A percentile compares a stretch with the other conserved stretches of the same genome.
Conservation (phyloP, 2,113 vertebrate genomes). For the Lophius piscatorius region DNA sequence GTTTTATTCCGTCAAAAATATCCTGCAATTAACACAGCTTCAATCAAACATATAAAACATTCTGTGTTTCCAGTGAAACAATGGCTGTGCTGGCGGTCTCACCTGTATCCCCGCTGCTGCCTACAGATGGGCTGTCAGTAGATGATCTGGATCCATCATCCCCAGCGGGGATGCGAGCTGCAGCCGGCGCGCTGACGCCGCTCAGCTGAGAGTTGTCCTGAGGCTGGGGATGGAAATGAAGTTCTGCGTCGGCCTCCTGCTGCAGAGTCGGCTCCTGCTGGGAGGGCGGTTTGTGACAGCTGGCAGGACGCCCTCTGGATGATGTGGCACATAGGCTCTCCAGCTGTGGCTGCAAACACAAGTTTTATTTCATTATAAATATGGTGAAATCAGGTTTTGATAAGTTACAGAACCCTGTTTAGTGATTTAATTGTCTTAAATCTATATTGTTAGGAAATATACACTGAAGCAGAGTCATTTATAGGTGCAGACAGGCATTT, state of each 20-base stretch:
- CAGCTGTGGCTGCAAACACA: constrained; percentile 73
- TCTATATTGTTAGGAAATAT: too few species aligned
- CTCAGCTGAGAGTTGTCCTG: constrained; percentile 16
- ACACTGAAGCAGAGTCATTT: too few species aligned
- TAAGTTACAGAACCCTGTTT: too few species aligned
- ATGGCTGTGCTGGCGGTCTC: constrained; percentile 17
- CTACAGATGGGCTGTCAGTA: constrained; percentile 80
- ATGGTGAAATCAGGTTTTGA: background rate
- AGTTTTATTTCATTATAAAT: background rate
- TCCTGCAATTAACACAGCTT: too few species aligned
- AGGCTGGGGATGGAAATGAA: constrained; percentile 5
- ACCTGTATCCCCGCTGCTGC: constrained; percentile 86
- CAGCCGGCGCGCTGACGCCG: constrained; percentile 12
- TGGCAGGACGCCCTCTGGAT: constrained; percentile 65
- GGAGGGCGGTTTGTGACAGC: constrained; percentile 66
- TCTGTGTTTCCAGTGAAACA: too few species aligned
- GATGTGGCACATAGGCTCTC: constrained; percentile 75
- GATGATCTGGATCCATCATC: constrained; percentile 77
- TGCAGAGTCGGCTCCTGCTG: constrained; percentile 73
- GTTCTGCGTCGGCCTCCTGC: constrained; percentile 36
- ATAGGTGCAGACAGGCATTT: too few species aligned
- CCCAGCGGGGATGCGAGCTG: background rate
- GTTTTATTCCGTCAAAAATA: too few species aligned
- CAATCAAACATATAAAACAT: too few species aligned
- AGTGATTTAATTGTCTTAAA: too few species aligned